Conservation (phyloP, 2,113 vertebrate genomes). For the Chaetorhynchus papuensis region DNA sequence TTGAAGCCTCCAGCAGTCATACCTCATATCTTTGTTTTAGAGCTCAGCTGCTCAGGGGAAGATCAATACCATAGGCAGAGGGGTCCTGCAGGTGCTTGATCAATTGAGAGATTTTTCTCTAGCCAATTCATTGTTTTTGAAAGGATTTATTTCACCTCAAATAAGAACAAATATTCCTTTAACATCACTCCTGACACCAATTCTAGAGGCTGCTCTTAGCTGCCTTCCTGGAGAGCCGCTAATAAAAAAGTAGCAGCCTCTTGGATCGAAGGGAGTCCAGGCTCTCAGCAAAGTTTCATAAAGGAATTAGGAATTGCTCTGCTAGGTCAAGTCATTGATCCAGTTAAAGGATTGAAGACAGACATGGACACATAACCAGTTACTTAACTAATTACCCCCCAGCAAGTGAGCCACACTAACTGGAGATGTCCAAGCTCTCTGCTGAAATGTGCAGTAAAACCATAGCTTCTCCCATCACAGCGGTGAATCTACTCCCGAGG, state of each 20-base stretch:
- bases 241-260: neutral
- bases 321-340: conserved; percentile 15
- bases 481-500: neutral
- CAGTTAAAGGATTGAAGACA: conserved; percentile 34
- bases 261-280: neutral
- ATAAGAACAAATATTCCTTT: neutral
- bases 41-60: neutral
- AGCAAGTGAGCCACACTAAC: neutral
- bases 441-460: neutral
- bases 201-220: neutral
- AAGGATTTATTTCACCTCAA: neutral
- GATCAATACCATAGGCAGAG: neutral
- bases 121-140: neutral
- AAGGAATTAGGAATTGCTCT: conserved; percentile 29
- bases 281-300: neutral
- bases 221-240: neutral
- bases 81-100: neutral
- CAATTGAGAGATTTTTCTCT: neutral
- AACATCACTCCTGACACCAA: neutral
- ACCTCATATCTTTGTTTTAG: neutral
- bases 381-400: neutral
- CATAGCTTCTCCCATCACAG: neutral
- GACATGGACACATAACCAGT: neutral
- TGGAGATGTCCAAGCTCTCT: neutral
- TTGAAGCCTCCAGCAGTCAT: neutral